Conservation (phyloP, 2,888 invertebrate species). For the Drosophila mulleri region DNA sequence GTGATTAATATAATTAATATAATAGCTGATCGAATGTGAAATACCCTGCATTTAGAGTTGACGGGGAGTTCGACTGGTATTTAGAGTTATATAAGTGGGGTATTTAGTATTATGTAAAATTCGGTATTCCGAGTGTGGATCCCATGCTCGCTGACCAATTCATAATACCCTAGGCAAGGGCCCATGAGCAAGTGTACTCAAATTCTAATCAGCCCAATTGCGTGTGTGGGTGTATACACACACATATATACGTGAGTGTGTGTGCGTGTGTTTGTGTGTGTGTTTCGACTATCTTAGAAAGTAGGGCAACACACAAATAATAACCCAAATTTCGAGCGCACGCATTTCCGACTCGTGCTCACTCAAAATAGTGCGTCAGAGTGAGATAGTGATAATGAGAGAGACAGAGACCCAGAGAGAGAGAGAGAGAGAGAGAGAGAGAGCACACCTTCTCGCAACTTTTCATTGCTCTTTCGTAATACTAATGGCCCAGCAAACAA, state of each 20-base stretch:
- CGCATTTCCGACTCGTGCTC: conserved; percentile 65
- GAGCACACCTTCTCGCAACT: conserved; percentile 28
- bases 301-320: conserved; percentile 71
- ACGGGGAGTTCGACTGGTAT: rapidly evolving
- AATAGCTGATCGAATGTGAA: not conserved
- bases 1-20: no score
- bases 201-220: conserved; percentile 60
- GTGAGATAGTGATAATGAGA: not conserved
- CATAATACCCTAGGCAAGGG: conserved; percentile 1
- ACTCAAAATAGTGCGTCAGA: conserved; percentile 21
- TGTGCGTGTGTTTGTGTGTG: conserved; percentile 28
- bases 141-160: not conserved
- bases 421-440: not conserved
- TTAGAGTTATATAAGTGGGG: not conserved
- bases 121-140: not conserved
- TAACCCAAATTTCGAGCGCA: conserved; percentile 75
- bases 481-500: conserved; percentile 31
- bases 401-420: not conserved
- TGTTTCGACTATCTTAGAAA: conserved; percentile 60
- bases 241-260: conserved; percentile 14
- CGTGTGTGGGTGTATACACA: conserved; percentile 2
- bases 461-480: conserved; percentile 60
- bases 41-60: not conserved
- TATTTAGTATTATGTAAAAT: not conserved
- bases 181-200: conserved; percentile 4